Evolutionary conservation across 2,888 invertebrate species (phyloP), one percentile per base, ranked within the genome.

Genomic region (Papilio gigon): DNA sequence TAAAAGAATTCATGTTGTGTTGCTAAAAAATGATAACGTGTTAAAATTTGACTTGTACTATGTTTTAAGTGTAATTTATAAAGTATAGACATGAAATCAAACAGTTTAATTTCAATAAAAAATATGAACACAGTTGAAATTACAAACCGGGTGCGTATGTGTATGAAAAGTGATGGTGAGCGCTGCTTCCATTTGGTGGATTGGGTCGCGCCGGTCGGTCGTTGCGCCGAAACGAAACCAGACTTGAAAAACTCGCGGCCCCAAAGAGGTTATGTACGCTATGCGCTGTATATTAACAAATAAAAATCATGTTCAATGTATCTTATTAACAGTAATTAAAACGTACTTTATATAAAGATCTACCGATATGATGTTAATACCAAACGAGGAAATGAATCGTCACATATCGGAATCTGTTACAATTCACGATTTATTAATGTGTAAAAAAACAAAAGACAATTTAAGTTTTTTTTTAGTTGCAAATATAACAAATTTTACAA

Each of bases 161-260:
- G n/a, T 68, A 70, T 59, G 67, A 67, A 72, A 74, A 65, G 68
- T 70, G 72, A 74, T 69, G 71, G 65, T 67, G 42, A 60, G 47
- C 67, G 62, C 62, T 65, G 74, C 71, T 74, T 72, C 68, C 72
- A 75, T 74, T 73, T 65, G 69, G 73, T 71, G 71, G 73, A 72
- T 74, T 74, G 75, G 74, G 73, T 70, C 74, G 71, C 66, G 60
- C 71, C 72, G 74, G 74, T 73, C 74, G 76, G 68, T 71, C 68
- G 77, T 65, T 68, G 68, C 59, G 68, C 68, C 61, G 67, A 27
- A n/a, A 64, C 68, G 65, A 69, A 69, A 65, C 65, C 65, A 65
- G 68, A 50, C 68, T 63, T 58, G 67, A 17, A 33, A n/a, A 50
- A 50, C 35, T 62, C 44, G 62, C 33, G 47, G 27, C 17, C 33